phyloP scores from a whole-genome alignment of 1,140 invertebrate species.

The Drosophila suzukii region DNA sequence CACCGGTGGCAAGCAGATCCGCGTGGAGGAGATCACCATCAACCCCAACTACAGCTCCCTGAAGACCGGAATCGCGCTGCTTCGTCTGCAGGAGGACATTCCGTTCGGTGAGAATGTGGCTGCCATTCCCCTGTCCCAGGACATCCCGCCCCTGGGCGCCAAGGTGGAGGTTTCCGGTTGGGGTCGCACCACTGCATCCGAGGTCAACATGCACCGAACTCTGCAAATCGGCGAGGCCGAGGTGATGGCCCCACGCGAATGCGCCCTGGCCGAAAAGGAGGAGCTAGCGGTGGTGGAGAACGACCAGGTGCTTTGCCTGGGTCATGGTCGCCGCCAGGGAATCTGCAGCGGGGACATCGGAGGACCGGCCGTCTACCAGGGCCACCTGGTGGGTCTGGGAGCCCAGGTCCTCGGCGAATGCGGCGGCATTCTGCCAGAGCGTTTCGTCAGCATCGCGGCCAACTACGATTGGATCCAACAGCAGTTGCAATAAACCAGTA shows the following conservation, averaged over 20 bases:
- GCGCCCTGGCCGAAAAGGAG: constrained; percentile 22
- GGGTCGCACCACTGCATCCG: constrained; percentile 60
- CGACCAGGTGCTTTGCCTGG: constrained; percentile 67
- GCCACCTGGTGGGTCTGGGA: constrained; percentile 61
- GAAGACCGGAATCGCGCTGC: constrained; percentile 61
- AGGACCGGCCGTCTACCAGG: constrained; percentile 65
- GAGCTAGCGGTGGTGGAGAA: constrained; percentile 3
- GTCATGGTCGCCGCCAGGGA: constrained; percentile 61
- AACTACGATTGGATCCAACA: constrained; percentile 67
- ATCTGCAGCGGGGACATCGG: constrained; percentile 70
- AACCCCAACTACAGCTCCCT: constrained; percentile 66
- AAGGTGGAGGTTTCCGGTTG: constrained; percentile 71
- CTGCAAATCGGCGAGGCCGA: constrained; percentile 58
- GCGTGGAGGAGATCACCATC: constrained; percentile 61
- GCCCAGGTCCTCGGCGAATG: constrained; percentile 62
- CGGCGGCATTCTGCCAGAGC: constrained; percentile 65
- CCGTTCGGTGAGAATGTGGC: constrained; percentile 47
- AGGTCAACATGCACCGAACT: constrained; percentile 55
- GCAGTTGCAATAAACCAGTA: constrained; percentile 51
- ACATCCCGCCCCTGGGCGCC: constrained; percentile 38
- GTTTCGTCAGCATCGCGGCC: constrained; percentile 67
- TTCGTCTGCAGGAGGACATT: constrained; percentile 57
- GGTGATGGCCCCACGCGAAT: constrained; percentile 28
- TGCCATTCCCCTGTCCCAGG: constrained; percentile 46
- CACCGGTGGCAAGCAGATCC: constrained; percentile 55